Percentiles rank a stretch among this genome's conserved stretches.
These are phyloP conservation scores for Macrobrachium nipponense DNA, from an alignment of 1,140 invertebrate genomes.

Conservation along the genomic window DNA sequence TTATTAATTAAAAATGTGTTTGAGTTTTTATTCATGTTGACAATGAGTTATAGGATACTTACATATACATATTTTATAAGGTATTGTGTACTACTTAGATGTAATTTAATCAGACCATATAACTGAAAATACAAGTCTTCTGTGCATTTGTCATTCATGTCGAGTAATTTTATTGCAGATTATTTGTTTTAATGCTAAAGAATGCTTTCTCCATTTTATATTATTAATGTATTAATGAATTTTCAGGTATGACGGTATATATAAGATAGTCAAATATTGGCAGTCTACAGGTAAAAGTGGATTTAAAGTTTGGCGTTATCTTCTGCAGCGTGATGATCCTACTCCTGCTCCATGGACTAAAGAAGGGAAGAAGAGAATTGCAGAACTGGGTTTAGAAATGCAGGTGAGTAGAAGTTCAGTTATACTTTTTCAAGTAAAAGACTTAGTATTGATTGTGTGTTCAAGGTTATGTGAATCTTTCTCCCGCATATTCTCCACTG, in stretches of 20 bases:
- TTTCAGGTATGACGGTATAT: constrained; percentile 80
- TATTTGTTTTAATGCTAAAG: background rate
- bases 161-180: background rate
- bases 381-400: constrained; percentile 65
- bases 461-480: too few species aligned
- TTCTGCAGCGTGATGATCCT: constrained; percentile 83
- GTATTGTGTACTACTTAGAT: too few species aligned
- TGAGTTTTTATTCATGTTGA: too few species aligned
- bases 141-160: background rate
- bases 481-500: too few species aligned
- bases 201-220: background rate
- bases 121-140: background rate
- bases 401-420: constrained; percentile 23
- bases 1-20: too few species aligned
- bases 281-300: constrained; percentile 83
- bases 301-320: constrained; percentile 85
- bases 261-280: constrained; percentile 88
- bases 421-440: too few species aligned
- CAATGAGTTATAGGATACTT: too few species aligned
- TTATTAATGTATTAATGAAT: constrained; percentile 22
- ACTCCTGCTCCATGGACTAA: constrained; percentile 85
- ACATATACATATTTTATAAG: too few species aligned
- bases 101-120: background rate
- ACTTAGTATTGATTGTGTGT: too few species aligned
- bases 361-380: constrained; percentile 74